These are phyloP conservation scores for Tiliacea aurago DNA, from an alignment of 2,888 invertebrate genomes.

Conservation along the genomic window DNA sequence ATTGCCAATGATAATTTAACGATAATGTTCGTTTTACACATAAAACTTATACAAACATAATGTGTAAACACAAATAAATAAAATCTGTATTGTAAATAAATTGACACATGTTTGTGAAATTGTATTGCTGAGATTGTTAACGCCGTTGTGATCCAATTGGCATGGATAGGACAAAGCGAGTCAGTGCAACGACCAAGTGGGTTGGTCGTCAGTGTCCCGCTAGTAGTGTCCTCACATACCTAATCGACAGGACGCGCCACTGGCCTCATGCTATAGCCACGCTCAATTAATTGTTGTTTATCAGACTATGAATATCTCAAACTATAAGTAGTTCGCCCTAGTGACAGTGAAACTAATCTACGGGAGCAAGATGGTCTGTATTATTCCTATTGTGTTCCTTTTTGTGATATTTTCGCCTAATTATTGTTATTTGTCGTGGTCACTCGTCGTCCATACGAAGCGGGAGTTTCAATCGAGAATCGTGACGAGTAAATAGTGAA, in stretches of 20 bases:
- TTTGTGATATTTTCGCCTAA: constrained; percentile 7
- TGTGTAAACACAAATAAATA: constrained; percentile 48
- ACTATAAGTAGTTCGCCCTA: constrained; percentile 52
- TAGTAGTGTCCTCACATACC: constrained; percentile 72
- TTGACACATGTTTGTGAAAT: constrained; percentile 59
- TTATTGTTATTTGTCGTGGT: background rate
- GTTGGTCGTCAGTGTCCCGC: constrained; percentile 62
- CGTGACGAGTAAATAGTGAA: constrained; percentile 6
- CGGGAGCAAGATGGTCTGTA: constrained; percentile 66
- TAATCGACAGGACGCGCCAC: constrained; percentile 72
- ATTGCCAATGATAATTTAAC: constrained; percentile 40
- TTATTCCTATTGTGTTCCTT: constrained; percentile 18
- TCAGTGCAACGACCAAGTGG: constrained; percentile 69
- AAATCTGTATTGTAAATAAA: constrained; percentile 41
- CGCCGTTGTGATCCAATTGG: constrained; percentile 74
- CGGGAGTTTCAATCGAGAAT: constrained; percentile 2
- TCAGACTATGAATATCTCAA: constrained; percentile 60
- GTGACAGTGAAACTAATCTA: constrained; percentile 67
- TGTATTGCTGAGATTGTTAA: constrained; percentile 51
- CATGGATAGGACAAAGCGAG: constrained; percentile 68
- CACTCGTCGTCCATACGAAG: background rate
- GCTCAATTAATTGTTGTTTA: constrained; percentile 58
- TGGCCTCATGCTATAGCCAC: constrained; percentile 52
- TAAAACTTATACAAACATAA: constrained; percentile 14
- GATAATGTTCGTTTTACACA: constrained; percentile 36